phyloP scores from a whole-genome alignment of 1,140 invertebrate genomes.

The Pachyrhynchus sulphureomaculatus region DNA sequence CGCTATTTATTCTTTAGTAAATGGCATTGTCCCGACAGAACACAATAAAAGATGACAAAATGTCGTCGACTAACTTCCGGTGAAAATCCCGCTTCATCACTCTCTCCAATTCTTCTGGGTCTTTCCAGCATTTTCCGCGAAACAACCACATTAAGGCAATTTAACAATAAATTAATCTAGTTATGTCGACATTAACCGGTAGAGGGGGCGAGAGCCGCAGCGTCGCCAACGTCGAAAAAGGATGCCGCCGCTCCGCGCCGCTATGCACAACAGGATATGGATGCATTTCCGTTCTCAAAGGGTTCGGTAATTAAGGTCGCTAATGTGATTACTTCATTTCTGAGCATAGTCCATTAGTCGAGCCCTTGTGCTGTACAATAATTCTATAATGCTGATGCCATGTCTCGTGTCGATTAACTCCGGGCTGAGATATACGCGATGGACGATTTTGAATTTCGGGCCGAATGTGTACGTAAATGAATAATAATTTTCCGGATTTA shows the following conservation, averaged over 20 bases:
- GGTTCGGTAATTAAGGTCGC: conserved; percentile 52
- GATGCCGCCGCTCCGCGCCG: conserved; percentile 35
- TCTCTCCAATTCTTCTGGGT: conserved; percentile 6
- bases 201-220: conserved; percentile 5
- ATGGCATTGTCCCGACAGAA: not conserved
- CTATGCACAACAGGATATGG: conserved; percentile 51
- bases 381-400: conserved; percentile 47
- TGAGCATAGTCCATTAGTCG: conserved; percentile 51
- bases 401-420: conserved; percentile 24
- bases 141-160: conserved; percentile 50
- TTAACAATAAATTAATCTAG: conserved; percentile 52
- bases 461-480: not conserved
- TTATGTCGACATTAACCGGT: conserved; percentile 26
- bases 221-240: conserved; percentile 32
- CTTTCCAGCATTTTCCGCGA: conserved; percentile 53
- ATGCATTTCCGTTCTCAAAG: conserved; percentile 54
- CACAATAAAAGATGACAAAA: conserved; percentile 8
- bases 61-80: not conserved
- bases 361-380: conserved; percentile 46
- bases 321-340: conserved; percentile 54
- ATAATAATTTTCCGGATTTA: too few species aligned
- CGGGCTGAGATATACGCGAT: not conserved
- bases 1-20: not conserved
- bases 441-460: not conserved
- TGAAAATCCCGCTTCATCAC: conserved; percentile 5